A percentile compares a stretch with the other conserved stretches of the same genome.
These are phyloP conservation scores for Polyboroides typus DNA, from an alignment of 2,797 vertebrate species.

Conservation along the genomic window DNA sequence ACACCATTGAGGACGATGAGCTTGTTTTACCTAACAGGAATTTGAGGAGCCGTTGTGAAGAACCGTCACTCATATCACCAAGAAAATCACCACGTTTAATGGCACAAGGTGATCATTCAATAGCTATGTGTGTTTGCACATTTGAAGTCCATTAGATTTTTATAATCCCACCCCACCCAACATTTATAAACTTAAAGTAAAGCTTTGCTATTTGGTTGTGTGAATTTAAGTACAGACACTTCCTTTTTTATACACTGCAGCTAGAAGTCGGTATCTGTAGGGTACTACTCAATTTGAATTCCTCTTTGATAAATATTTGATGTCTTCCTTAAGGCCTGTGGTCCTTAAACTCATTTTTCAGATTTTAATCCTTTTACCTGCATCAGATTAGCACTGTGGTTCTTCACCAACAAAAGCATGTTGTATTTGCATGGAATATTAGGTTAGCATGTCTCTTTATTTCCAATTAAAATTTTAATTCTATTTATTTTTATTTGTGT, in stretches of 20 bases:
- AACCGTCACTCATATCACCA: conserved; percentile 67
- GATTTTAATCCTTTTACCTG: not conserved
- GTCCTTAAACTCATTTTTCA: not conserved
- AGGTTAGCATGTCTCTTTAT: not conserved
- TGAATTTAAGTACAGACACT: not conserved
- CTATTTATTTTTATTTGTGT: not conserved
- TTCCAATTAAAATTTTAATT: not conserved
- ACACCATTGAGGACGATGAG: conserved; percentile 78
- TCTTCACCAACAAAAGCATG: not conserved
- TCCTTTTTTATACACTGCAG: not conserved
- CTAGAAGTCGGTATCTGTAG: not conserved
- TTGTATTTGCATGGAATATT: not conserved
- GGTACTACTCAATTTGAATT: not conserved
- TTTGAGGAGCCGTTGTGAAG: conserved; percentile 76
- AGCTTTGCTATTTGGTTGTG: not conserved
- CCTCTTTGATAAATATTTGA: not conserved
- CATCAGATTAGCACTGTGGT: not conserved
- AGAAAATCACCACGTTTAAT: conserved; percentile 84
- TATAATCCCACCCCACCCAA: not conserved
- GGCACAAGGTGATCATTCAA: conserved; percentile 75
- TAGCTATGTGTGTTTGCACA: not conserved
- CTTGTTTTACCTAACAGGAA: conserved; percentile 75
- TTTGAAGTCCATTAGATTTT: not conserved
- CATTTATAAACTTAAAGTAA: not conserved
- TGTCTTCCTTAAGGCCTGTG: not conserved